Base-by-base conservation (phyloP, 1,140 invertebrate species). In the Nilaparvata lugens region DNA sequence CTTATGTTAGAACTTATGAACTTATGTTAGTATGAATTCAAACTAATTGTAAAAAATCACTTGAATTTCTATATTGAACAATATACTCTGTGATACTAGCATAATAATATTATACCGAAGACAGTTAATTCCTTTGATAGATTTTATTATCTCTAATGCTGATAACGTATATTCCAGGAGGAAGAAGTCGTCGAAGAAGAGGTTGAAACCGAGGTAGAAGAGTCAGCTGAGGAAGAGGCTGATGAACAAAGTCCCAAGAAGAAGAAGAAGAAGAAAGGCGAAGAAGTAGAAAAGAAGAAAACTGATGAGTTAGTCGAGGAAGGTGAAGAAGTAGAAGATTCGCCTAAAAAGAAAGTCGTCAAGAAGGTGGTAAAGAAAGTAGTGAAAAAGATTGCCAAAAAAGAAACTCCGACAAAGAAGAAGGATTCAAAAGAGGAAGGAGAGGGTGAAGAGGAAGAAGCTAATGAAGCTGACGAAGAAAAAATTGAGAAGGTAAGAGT, bases 371-470 rank as follows among this genome's bases (percentile, higher is more conserved):
- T 4, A 55, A 52, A 5, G 55, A 53, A 14, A 52, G 58, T 23
- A 51, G 53, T 62, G 38, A 64, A 14, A 21, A 35, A 35, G 9
- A 4, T 11, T 35, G 13, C 4, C 23, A 56, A 16, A 40, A 57
- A 14, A 60, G 53, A 35, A 48, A 35, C 13, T 23, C 60, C n/a
- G 38, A 60, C 16, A 35, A 56, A 40, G 58, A 60, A n/a, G 58
- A 53, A 42, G 43, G 59, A 60, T 21, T 58, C 56, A 24, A 24
- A 52, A 24, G 24, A 56, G 40, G 52, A 57, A 13, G 52, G 28
- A 3, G 61, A 62, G 19, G 61, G 59, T 0, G 54, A 59, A 16
- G 23, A 51, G 2, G 57, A 52, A n/a, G 57, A 31, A 18, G 38
- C 21, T 2, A 24, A 58, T 45, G 56, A 42, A 19, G 35, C 16